A percentile compares a stretch with the other conserved stretches of the same genome.
Evolutionary conservation across 2,888 invertebrate species (phyloP).

Genomic region (Agrotis puta): DNA sequence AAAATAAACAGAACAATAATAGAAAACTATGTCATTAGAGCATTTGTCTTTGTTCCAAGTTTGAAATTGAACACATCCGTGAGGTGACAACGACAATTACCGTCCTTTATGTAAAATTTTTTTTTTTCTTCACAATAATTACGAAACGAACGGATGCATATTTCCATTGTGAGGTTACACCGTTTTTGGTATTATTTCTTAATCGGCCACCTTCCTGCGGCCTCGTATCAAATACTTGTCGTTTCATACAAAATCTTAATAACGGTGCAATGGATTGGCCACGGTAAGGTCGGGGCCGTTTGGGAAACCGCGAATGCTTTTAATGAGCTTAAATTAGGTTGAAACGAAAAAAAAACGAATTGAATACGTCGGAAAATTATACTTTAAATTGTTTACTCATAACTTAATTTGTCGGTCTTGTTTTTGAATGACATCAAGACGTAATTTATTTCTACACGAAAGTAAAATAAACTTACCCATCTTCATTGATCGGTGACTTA

Average conservation of each 20-base stretch:
- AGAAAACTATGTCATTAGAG: neutral
- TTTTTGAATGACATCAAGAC: neutral
- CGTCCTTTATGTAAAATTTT: constrained; percentile 30
- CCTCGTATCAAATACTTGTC: constrained; percentile 63
- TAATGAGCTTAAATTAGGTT: constrained; percentile 61
- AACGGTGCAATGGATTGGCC: constrained; percentile 54
- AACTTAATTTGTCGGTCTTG: neutral
- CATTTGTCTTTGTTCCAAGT: constrained; percentile 14
- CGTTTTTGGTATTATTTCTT: constrained; percentile 59
- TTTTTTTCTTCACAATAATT: constrained; percentile 37
- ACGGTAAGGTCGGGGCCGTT: constrained; percentile 58
- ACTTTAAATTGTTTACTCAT: neutral
- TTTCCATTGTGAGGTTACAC: constrained; percentile 50
- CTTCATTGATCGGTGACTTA: neutral
- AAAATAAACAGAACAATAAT: no score
- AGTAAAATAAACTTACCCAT: constrained; percentile 24
- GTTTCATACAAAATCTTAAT: constrained; percentile 61
- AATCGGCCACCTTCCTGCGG: constrained; percentile 51
- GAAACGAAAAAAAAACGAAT: constrained; percentile 25
- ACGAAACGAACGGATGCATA: constrained; percentile 49
- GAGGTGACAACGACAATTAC: constrained; percentile 42
- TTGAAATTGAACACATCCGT: constrained; percentile 34
- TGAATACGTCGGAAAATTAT: constrained; percentile 34
- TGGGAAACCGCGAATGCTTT: constrained; percentile 52
- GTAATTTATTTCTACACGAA: no score